Conservation (phyloP, 2,113 vertebrate species). For the Anoplopoma fimbria region DNA sequence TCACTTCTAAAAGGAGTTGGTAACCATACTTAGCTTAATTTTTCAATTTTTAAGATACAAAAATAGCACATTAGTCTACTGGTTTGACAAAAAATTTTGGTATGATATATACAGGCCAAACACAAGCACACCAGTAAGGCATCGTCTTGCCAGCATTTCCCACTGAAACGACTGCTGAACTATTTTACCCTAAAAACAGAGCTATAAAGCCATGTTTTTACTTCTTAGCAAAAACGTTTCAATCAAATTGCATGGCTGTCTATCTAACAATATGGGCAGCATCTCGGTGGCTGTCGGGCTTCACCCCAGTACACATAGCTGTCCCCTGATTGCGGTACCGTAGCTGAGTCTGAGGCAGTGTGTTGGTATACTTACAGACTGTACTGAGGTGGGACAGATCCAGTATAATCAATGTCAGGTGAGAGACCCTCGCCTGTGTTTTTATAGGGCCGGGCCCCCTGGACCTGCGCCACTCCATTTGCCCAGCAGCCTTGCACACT, state of each 20-base stretch:
- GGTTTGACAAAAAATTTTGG: background rate
- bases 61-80: background rate
- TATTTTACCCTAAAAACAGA: constrained; percentile 1
- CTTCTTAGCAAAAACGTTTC: constrained; percentile 7
- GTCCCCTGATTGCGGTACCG: constrained; percentile 8
- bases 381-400: constrained; percentile 84
- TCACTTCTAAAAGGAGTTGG: background rate
- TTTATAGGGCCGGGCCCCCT: constrained; percentile 83
- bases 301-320: constrained; percentile 53
- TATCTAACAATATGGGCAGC: constrained; percentile 15
- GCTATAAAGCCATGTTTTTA: background rate
- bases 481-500: constrained; percentile 82
- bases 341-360: constrained; percentile 54
- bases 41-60: background rate
- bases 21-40: too few species aligned
- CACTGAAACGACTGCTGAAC: background rate
- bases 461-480: constrained; percentile 65
- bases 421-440: constrained; percentile 67
- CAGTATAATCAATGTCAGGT: constrained; percentile 80
- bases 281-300: constrained; percentile 23
- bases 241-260: constrained; percentile 25
- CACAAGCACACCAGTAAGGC: constrained; percentile 17
- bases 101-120: background rate
- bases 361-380: constrained; percentile 83
- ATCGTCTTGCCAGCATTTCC: constrained; percentile 11